Evolutionary conservation across 2,797 vertebrate species (phyloP).

Genomic region (Streptopelia turtur): DNA sequence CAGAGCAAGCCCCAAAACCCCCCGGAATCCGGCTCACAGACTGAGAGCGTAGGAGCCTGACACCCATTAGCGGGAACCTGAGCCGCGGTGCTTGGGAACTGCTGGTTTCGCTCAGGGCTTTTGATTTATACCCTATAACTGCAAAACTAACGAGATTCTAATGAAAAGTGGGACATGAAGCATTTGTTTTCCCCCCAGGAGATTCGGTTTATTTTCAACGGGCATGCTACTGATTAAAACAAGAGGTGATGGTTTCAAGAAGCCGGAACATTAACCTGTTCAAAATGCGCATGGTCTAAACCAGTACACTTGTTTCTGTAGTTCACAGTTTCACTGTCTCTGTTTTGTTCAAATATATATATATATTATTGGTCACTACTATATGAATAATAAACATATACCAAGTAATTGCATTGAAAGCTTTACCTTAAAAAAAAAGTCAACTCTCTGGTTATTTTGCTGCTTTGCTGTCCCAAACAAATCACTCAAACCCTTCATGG

Average conservation of each 20-base stretch:
- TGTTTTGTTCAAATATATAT: neutral
- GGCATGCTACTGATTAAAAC: slow-evolving; percentile 36
- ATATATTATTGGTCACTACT: neutral
- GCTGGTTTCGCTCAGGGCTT: neutral
- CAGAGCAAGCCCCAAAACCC: neutral
- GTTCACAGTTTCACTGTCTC: neutral
- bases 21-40: accelerated
- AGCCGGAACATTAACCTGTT: slow-evolving; percentile 24
- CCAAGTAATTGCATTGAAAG: neutral
- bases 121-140: slow-evolving; percentile 50
- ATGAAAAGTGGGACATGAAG: slow-evolving; percentile 34
- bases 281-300: neutral
- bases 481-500: neutral
- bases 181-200: neutral
- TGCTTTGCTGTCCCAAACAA: neutral
- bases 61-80: neutral
- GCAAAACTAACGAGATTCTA: slow-evolving; percentile 43
- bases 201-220: neutral
- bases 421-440: neutral
- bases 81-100: neutral
- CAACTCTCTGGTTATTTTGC: neutral
- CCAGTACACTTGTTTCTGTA: neutral
- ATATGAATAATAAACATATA: neutral
- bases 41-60: neutral
- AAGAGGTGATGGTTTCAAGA: slow-evolving; percentile 29